Evolutionary conservation across 2,113 vertebrate genomes (phyloP), one percentile per base, ranked within the genome.

Genomic region (Syngnathus scovelli): DNA sequence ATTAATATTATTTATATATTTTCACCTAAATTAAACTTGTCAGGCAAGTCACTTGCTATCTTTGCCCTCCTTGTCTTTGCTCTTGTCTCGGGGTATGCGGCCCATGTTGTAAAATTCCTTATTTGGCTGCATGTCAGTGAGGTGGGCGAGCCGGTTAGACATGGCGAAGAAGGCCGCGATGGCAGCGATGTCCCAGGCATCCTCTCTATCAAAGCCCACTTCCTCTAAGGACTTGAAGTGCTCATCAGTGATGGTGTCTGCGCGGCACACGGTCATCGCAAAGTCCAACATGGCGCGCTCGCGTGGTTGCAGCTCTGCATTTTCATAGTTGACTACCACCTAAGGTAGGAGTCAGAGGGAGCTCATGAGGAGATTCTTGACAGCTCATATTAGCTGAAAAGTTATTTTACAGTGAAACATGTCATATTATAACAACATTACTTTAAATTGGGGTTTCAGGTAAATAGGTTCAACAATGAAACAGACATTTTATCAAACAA

Each of bases 221-320:
- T 82, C 79, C 77, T 93, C 87, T 48, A 95, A 80, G 38, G 89
- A 80, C 75, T 71, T 78, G 62, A 96, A 91, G 66, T 92, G 92
- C 69, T 91, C 73, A 5, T 95, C 91, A 0, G 90, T 93, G 73
- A 95, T 88, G 49, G 89, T 90, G 19, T 94, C 92, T 1, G 86
- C 81, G 37, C 78, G 86, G 70, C 93, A 93, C 70, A 95, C 67
- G 0, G 89, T 88, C 77, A 95, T 77, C 1, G 92, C 93, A 69
- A 95, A 94, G 69, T 95, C 93, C 71, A 96, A 78, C 89, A 94
- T 93, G 41, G 91, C 92, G 12, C 72, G 82, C 46, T 95, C 91
- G 19, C 86, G 78, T 16, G 80, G 75, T 0, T 77, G 76, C 63
- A 95, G 79, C 1, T 93, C 92, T 0, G 93, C 93, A 1, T 83